These are phyloP conservation scores for Tenebrosternarchus preto DNA, from an alignment of 2,113 vertebrate genomes.

Conservation along the genomic window DNA sequence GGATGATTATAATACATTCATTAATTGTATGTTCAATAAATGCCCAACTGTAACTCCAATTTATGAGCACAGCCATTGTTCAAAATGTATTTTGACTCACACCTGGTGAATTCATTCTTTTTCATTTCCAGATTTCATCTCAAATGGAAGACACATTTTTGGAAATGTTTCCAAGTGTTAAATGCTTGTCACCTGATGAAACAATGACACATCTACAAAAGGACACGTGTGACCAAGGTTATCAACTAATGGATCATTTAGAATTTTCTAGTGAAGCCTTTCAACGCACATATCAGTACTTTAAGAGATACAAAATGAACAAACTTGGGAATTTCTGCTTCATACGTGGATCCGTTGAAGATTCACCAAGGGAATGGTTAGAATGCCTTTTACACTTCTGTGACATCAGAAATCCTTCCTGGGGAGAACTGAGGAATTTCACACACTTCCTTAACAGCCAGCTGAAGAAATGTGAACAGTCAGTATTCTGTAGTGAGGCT, in stretches of 20 bases:
- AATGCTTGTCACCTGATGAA: slow-evolving; percentile 73
- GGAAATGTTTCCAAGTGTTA: slow-evolving; percentile 46
- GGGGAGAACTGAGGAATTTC: slow-evolving; percentile 81
- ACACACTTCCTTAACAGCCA: slow-evolving; percentile 78
- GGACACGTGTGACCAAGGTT: slow-evolving; percentile 1
- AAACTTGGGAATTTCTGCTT: slow-evolving; percentile 74
- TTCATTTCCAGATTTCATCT: slow-evolving; percentile 34
- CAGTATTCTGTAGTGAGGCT: slow-evolving; percentile 70
- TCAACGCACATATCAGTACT: slow-evolving; percentile 83
- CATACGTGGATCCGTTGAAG: slow-evolving; percentile 57
- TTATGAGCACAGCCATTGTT: too few relatives aligned
- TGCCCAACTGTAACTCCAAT: too few relatives aligned
- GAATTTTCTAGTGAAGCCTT: slow-evolving; percentile 75
- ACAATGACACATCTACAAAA: slow-evolving; percentile 63
- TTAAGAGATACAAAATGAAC: slow-evolving; percentile 63
- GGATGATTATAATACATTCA: too few relatives aligned
- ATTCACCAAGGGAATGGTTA: slow-evolving; percentile 71
- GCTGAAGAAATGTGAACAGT: slow-evolving; percentile 76
- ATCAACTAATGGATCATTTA: slow-evolving; percentile 68
- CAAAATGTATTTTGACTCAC: too few relatives aligned
- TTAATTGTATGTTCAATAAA: too few relatives aligned
- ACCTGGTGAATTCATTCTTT: neutral
- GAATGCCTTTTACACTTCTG: slow-evolving; percentile 76
- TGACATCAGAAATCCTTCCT: slow-evolving; percentile 74
- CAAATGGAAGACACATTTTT: slow-evolving; percentile 47